Conservation (phyloP, 2,113 vertebrate species). For the Sorex araneus region DNA sequence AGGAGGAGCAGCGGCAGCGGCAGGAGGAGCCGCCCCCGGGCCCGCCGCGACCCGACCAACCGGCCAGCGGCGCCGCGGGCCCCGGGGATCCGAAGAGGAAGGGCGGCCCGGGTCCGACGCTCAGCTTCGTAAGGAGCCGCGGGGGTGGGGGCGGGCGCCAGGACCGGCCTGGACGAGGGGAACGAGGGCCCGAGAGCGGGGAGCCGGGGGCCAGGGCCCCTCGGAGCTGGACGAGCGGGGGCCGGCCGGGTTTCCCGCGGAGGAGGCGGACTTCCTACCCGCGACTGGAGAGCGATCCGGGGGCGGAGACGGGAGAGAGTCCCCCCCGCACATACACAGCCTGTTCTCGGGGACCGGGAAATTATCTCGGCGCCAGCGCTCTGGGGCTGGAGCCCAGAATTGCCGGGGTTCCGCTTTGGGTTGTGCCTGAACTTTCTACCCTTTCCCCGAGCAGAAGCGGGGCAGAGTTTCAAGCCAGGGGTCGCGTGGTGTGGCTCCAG, state of each 20-base stretch:
- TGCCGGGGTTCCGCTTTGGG: background rate
- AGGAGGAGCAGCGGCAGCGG: slow-evolving; percentile 85
- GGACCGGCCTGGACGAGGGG: slow-evolving; percentile 40
- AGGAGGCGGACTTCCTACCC: slow-evolving; percentile 48
- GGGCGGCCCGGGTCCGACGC: slow-evolving; percentile 86
- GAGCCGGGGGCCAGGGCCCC: background rate
- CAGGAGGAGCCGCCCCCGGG: slow-evolving; percentile 82
- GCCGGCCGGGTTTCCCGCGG: background rate
- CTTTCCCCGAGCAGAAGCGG: background rate
- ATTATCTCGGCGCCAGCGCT: background rate
- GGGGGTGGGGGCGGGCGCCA: slow-evolving; percentile 81
- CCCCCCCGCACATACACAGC: too few species aligned
- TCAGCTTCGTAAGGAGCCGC: slow-evolving; percentile 89
- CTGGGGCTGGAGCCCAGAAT: background rate
- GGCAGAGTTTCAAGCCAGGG: background rate
- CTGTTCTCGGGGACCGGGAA: background rate
- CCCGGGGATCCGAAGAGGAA: slow-evolving; percentile 85
- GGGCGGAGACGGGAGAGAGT: background rate
- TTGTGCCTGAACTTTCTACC: slow-evolving; percentile 42
- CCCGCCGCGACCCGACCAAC: slow-evolving; percentile 75
- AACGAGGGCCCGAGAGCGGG: slow-evolving; percentile 52
- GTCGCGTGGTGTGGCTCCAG: background rate
- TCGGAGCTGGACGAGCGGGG: too few species aligned
- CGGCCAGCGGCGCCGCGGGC: slow-evolving; percentile 68
- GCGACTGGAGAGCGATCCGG: background rate